These are phyloP conservation scores for Galago senegalensis DNA, from an alignment of 2,797 vertebrate species.

Conservation along the genomic window DNA sequence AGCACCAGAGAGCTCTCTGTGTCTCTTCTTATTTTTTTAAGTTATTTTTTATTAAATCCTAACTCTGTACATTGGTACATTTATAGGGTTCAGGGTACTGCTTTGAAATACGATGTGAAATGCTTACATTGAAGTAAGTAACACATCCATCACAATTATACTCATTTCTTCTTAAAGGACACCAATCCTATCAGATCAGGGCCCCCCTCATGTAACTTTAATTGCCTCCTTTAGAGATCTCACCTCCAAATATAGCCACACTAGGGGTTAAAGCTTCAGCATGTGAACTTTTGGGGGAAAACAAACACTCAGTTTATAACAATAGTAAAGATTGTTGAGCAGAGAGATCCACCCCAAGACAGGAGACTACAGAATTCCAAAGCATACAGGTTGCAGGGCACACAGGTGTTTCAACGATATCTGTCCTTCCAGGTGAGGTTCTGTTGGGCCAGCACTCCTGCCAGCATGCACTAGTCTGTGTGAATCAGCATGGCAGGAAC, in stretches of 20 bases:
- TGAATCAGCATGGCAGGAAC: background rate
- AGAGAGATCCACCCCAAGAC: background rate
- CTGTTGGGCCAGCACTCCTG: no score
- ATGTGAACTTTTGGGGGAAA: background rate
- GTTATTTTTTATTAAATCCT: no score
- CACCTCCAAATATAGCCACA: background rate
- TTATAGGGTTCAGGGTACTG: no score
- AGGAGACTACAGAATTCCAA: background rate
- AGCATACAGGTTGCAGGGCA: accelerated
- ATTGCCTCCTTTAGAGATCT: background rate
- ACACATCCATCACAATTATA: no score
- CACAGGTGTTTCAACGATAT: background rate
- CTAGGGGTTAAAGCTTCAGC: background rate
- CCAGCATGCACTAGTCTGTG: accelerated
- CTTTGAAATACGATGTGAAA: no score
- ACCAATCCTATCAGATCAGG: background rate
- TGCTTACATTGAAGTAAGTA: no score
- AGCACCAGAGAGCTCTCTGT: background rate
- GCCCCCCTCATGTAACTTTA: background rate
- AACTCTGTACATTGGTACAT: no score
- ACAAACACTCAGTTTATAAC: background rate
- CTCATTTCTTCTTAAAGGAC: background rate
- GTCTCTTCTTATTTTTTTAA: background rate
- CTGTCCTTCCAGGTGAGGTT: background rate
- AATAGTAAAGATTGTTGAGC: background rate